Evolutionary conservation across 2,113 vertebrate species (phyloP).

Genomic region (Pogona vitticeps): DNA sequence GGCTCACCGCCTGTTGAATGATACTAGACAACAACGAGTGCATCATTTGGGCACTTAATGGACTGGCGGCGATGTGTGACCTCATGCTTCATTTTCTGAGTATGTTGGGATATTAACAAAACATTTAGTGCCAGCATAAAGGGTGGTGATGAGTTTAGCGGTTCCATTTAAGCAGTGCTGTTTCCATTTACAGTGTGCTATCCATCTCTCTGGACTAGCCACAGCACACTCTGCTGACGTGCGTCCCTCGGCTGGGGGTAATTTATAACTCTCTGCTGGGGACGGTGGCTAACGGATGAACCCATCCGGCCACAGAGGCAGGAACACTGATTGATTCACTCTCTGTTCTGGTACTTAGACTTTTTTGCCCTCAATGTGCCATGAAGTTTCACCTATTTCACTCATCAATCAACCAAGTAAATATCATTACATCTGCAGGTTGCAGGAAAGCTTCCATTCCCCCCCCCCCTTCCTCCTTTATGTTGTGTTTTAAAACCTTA

Average conservation of each 20-base stretch:
- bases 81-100: accelerated
- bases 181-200: slow-evolving; percentile 56
- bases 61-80: accelerated
- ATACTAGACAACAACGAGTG: not conserved
- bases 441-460: slow-evolving; percentile 50
- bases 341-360: slow-evolving; percentile 64
- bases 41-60: accelerated
- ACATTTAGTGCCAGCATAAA: accelerated
- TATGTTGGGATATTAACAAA: accelerated
- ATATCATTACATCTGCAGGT: slow-evolving; percentile 67
- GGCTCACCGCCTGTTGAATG: not conserved
- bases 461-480: slow-evolving; percentile 27
- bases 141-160: not conserved
- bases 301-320: slow-evolving; percentile 60
- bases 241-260: slow-evolving; percentile 65
- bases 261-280: slow-evolving; percentile 66
- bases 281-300: slow-evolving; percentile 74
- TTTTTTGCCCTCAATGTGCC: slow-evolving; percentile 69
- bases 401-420: slow-evolving; percentile 77
- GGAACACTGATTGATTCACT: slow-evolving; percentile 76
- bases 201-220: slow-evolving; percentile 68
- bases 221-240: slow-evolving; percentile 48
- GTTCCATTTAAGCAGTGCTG: slow-evolving; percentile 18
- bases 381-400: slow-evolving; percentile 44
- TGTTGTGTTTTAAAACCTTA: slow-evolving; percentile 12